These are phyloP conservation scores for Spea multiplicata DNA, from an alignment of 2,113 vertebrate species.

Conservation along the genomic window DNA sequence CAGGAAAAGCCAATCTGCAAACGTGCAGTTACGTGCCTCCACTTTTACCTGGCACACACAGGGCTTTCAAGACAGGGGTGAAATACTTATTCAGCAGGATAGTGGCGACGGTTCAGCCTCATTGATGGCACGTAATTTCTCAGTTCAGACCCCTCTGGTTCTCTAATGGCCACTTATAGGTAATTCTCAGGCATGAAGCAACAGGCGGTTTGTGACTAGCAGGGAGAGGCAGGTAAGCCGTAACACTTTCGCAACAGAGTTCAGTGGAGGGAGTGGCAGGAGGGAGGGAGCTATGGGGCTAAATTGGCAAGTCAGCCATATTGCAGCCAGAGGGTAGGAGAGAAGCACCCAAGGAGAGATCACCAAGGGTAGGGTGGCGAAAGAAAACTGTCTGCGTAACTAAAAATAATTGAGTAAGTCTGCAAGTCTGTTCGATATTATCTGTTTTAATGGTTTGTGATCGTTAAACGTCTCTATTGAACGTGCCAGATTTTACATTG, in stretches of 20 bases:
- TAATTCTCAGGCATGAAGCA: background rate
- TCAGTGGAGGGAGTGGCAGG: conserved; percentile 42
- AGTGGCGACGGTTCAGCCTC: too few species aligned
- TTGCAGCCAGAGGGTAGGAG: conserved; percentile 55
- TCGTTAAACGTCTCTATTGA: background rate
- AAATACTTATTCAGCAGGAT: too few species aligned
- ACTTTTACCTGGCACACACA: too few species aligned
- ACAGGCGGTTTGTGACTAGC: background rate
- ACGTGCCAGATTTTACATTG: background rate
- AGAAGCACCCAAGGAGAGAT: conserved; percentile 38
- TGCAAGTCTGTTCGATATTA: background rate
- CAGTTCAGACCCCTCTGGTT: too few species aligned
- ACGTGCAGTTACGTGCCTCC: too few species aligned
- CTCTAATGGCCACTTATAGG: background rate
- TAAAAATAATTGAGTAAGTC: conserved; percentile 5
- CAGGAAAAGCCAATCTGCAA: too few species aligned
- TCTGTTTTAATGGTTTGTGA: background rate
- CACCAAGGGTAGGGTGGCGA: conserved; percentile 9
- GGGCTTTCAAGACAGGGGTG: too few species aligned
- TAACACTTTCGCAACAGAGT: conserved; percentile 21
- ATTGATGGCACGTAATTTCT: too few species aligned
- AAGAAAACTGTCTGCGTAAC: background rate
- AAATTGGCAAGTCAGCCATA: conserved; percentile 61
- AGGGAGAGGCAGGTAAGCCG: conserved; percentile 34
- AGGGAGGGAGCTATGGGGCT: conserved; percentile 33